Conservation (phyloP, 2,113 vertebrate species). For the Potamarius usumacintae region DNA sequence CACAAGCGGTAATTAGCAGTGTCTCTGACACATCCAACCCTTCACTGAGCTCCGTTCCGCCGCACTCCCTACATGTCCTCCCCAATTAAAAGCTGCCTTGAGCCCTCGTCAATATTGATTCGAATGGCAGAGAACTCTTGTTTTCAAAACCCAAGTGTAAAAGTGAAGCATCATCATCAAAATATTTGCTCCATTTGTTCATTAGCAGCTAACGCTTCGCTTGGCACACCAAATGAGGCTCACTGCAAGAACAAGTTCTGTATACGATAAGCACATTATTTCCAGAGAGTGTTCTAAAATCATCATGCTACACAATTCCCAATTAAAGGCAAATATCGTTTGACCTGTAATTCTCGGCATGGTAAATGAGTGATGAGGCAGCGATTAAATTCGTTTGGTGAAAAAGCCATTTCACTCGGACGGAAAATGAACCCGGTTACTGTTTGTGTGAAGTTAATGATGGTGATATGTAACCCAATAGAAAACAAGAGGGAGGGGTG, state of each 20-base stretch:
- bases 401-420: not conserved
- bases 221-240: not conserved
- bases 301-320: not conserved
- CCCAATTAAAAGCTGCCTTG: slow-evolving; percentile 53
- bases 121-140: slow-evolving; percentile 34
- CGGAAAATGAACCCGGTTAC: not conserved
- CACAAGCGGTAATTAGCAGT: slow-evolving; percentile 56
- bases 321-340: not conserved
- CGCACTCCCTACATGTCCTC: slow-evolving; percentile 40
- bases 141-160: slow-evolving; percentile 30
- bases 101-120: slow-evolving; percentile 59
- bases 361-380: not conserved
- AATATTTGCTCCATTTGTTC: slow-evolving; percentile 16
- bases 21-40: slow-evolving; percentile 47
- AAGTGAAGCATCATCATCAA: slow-evolving; percentile 23
- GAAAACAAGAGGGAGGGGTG: not conserved
- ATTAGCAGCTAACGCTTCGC: slow-evolving; percentile 29
- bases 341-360: not conserved
- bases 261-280: not conserved
- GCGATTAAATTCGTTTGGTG: not conserved
- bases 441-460: not conserved
- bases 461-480: not conserved
- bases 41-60: slow-evolving; percentile 41
- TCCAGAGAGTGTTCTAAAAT: not conserved
- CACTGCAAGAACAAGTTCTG: not conserved